phyloP scores from a whole-genome alignment of 2,797 vertebrate genomes.

The Paramormyrops hopkinsi region DNA sequence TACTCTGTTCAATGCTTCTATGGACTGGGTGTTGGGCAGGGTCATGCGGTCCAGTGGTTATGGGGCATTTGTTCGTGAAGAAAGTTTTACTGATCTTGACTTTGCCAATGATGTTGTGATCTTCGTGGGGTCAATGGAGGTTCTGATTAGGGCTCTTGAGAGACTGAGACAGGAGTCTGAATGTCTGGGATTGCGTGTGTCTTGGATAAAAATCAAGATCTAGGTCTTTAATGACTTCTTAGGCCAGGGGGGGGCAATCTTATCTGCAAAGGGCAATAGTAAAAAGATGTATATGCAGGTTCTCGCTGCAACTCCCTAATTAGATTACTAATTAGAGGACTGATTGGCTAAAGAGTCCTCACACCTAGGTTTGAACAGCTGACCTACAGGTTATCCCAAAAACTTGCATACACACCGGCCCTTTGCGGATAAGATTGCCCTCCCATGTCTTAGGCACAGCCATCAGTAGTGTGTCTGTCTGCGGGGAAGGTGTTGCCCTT shows the following conservation, averaged over 20 bases:
- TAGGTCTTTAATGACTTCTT: neutral
- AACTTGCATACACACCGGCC: too few species aligned
- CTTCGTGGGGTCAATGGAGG: neutral
- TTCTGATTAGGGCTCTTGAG: neutral
- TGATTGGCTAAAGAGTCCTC: too few species aligned
- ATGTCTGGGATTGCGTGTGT: neutral
- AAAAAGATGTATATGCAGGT: too few species aligned
- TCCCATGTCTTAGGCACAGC: neutral
- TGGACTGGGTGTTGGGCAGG: too few species aligned
- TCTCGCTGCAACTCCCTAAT: too few species aligned
- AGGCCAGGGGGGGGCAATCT: neutral
- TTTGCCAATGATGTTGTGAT: neutral
- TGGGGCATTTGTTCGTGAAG: neutral
- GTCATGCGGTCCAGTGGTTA: neutral
- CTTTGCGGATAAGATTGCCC: too few species aligned
- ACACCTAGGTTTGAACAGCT: too few species aligned
- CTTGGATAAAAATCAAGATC: neutral
- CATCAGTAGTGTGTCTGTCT: neutral
- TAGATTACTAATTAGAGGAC: too few species aligned
- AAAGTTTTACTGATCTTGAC: neutral
- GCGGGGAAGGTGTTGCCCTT: neutral
- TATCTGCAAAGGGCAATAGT: too few species aligned
- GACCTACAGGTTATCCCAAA: too few species aligned
- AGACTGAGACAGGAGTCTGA: neutral
- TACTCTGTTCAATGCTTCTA: neutral